phyloP scores from a whole-genome alignment of 2,113 vertebrate genomes.

The Colinus virginianus region DNA sequence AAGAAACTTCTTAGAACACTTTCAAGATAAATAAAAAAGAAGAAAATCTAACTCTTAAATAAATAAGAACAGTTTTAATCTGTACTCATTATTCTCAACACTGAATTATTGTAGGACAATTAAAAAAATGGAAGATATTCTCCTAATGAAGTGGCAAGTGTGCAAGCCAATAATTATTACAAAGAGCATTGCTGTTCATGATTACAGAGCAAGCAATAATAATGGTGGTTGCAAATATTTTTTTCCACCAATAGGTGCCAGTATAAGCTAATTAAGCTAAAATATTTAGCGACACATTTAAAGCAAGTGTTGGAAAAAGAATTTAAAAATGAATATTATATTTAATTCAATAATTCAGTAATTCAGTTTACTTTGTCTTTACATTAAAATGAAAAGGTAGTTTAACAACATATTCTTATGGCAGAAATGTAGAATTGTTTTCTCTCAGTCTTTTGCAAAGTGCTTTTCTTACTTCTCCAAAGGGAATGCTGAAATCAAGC shows the following conservation, averaged over 20 bases:
- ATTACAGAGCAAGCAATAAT: not conserved
- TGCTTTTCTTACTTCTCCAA: no score
- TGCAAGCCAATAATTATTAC: not conserved
- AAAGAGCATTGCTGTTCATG: not conserved
- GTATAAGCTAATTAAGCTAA: conserved; percentile 67
- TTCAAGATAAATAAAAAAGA: not conserved
- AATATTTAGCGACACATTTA: not conserved
- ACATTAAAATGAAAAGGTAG: not conserved
- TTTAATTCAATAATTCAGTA: not conserved
- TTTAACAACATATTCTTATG: not conserved
- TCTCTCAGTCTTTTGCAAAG: not conserved
- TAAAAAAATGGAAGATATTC: not conserved
- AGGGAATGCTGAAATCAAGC: no score
- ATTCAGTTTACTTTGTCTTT: not conserved
- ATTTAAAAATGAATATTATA: not conserved
- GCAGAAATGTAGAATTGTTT: not conserved
- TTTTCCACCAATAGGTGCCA: conserved; percentile 74
- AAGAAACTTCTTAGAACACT: not conserved
- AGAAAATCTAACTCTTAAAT: not conserved
- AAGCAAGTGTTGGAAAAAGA: not conserved
- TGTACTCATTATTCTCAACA: not conserved
- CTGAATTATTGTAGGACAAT: not conserved
- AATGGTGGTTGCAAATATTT: not conserved
- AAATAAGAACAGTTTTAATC: not conserved
- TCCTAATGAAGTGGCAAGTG: not conserved